Percentiles rank a stretch among this genome's conserved stretches.
phyloP scores from a whole-genome alignment of 2,888 invertebrate genomes.

The Pteria penguin region DNA sequence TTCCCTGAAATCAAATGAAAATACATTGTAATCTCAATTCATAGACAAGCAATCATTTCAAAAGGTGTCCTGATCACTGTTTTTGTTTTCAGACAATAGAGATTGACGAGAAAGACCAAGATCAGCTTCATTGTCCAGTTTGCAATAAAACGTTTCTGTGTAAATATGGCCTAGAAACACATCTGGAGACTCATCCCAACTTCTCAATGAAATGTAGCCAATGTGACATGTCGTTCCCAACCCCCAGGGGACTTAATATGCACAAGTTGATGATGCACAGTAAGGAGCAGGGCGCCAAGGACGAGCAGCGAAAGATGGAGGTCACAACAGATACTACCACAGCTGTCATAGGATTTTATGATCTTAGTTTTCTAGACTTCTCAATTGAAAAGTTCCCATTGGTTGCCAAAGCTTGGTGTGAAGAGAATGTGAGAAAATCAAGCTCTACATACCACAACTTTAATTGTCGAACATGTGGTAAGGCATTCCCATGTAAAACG shows the following conservation, averaged over 20 bases:
- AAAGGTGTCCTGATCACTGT: neutral
- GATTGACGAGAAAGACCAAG: slow-evolving; percentile 48
- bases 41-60: neutral
- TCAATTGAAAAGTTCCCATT: slow-evolving; percentile 89
- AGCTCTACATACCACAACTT: slow-evolving; percentile 76
- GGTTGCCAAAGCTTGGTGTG: slow-evolving; percentile 88
- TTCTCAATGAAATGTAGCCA: slow-evolving; percentile 86
- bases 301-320: slow-evolving; percentile 30
- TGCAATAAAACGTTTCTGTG: slow-evolving; percentile 85
- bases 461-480: slow-evolving; percentile 76
- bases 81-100: slow-evolving; percentile 23
- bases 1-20: too few relatives aligned
- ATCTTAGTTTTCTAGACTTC: slow-evolving; percentile 88
- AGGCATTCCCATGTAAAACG: slow-evolving; percentile 78
- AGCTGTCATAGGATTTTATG: slow-evolving; percentile 78
- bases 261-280: slow-evolving; percentile 86
- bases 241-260: slow-evolving; percentile 85
- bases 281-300: slow-evolving; percentile 32
- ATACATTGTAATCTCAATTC: too few relatives aligned
- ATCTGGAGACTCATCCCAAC: slow-evolving; percentile 86
- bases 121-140: slow-evolving; percentile 83
- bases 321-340: slow-evolving; percentile 12
- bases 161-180: slow-evolving; percentile 84
- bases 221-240: slow-evolving; percentile 88
- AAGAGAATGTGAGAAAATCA: slow-evolving; percentile 82